phyloP scores from a whole-genome alignment of 2,797 vertebrate genomes.

The Aphelocoma californica region DNA sequence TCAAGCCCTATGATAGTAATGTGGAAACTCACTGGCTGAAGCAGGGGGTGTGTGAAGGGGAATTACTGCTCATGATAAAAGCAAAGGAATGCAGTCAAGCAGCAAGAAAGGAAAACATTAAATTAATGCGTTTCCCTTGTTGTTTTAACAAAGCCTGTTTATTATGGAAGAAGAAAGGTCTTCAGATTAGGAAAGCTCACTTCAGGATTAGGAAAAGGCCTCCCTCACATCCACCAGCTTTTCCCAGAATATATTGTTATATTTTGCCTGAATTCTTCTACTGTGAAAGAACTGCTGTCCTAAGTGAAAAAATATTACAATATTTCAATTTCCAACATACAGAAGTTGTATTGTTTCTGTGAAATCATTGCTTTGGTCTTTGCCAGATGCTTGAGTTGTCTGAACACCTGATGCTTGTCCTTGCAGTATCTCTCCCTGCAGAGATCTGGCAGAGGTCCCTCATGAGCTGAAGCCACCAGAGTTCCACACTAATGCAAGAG shows the following conservation, averaged over 20 bases:
- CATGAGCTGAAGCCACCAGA: not conserved
- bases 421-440: not conserved
- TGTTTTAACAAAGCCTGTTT: not conserved
- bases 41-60: not conserved
- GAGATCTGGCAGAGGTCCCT: not conserved
- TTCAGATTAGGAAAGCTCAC: not conserved
- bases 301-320: not conserved
- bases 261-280: not conserved
- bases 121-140: not conserved
- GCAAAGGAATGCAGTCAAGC: not conserved
- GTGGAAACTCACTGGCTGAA: not conserved
- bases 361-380: not conserved
- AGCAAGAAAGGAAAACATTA: not conserved
- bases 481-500: not conserved
- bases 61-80: not conserved
- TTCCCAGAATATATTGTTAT: not conserved
- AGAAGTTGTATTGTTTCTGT: not conserved
- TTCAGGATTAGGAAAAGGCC: not conserved
- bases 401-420: not conserved
- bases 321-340: not conserved
- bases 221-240: not conserved
- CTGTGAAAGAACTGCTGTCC: not conserved
- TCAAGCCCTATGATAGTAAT: not conserved
- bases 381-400: not conserved
- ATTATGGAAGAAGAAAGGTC: not conserved